These are phyloP conservation scores for Platycheirus albimanus DNA, from an alignment of 2,888 invertebrate genomes.

Conservation along the genomic window DNA sequence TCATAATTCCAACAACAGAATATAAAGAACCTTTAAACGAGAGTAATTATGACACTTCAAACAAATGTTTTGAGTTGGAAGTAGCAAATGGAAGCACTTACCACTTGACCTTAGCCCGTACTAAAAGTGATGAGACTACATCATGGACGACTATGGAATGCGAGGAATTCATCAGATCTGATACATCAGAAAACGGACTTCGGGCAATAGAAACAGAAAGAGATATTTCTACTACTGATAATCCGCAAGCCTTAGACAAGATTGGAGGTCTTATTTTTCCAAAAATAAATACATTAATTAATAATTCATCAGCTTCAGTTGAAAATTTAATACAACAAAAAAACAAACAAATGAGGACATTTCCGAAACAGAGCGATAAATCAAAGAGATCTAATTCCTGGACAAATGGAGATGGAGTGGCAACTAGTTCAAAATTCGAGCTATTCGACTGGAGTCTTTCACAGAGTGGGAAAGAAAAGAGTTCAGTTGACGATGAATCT, in stretches of 20 bases:
- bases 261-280: too few species aligned
- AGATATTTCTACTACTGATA: too few species aligned
- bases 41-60: conserved; percentile 80
- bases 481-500: conserved; percentile 88
- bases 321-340: too few species aligned
- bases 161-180: conserved; percentile 87
- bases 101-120: conserved; percentile 83
- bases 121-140: conserved; percentile 87
- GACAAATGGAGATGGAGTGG: conserved; percentile 89
- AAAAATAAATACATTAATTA: too few species aligned
- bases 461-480: conserved; percentile 85
- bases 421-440: conserved; percentile 84
- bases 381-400: conserved; percentile 92
- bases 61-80: conserved; percentile 80
- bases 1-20: conserved; percentile 82
- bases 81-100: conserved; percentile 79
- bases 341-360: conserved; percentile 80
- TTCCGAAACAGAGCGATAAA: conserved; percentile 81
- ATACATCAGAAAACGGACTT: conserved; percentile 85
- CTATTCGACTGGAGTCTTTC: conserved; percentile 83
- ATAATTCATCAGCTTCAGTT: too few species aligned
- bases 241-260: too few species aligned
- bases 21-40: conserved; percentile 82
- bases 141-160: conserved; percentile 88
- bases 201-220: conserved; percentile 80